Evolutionary conservation across 2,113 vertebrate genomes (phyloP).

Genomic region (Urocolius indicus): DNA sequence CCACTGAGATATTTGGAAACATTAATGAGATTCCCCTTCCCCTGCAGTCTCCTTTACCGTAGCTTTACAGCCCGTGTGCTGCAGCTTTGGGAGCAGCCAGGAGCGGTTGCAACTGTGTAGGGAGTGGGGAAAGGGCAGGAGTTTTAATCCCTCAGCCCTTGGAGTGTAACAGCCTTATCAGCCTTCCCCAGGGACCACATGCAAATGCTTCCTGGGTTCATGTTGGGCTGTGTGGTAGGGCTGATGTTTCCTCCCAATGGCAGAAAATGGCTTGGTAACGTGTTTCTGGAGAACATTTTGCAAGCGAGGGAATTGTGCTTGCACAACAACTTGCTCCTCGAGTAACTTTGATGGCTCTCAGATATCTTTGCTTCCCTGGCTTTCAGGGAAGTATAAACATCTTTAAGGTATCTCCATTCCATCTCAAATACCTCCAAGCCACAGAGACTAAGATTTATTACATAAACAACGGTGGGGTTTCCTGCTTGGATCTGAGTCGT

Average conservation of each 20-base stretch:
- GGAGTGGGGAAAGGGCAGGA: background rate
- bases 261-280: background rate
- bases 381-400: slow-evolving; percentile 51
- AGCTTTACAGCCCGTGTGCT: background rate
- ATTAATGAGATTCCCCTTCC: no score
- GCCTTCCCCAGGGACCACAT: background rate
- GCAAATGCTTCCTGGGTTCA: accelerated
- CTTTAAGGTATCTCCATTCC: slow-evolving; percentile 41
- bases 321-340: slow-evolving; percentile 17
- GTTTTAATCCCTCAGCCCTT: background rate
- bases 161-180: accelerated
- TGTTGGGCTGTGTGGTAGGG: background rate
- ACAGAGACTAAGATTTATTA: slow-evolving; percentile 4
- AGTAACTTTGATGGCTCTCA: slow-evolving; percentile 48
- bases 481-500: background rate
- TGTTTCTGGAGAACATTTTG: background rate
- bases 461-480: background rate
- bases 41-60: no score
- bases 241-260: background rate
- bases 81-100: background rate
- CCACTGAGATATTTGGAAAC: no score
- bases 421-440: slow-evolving; percentile 51
- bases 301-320: background rate
- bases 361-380: slow-evolving; percentile 56
- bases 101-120: background rate